Percentiles rank a stretch among this genome's conserved stretches.
These are phyloP conservation scores for Diadegma fenestrale DNA, from an alignment of 2,888 invertebrate species.

Conservation along the genomic window DNA sequence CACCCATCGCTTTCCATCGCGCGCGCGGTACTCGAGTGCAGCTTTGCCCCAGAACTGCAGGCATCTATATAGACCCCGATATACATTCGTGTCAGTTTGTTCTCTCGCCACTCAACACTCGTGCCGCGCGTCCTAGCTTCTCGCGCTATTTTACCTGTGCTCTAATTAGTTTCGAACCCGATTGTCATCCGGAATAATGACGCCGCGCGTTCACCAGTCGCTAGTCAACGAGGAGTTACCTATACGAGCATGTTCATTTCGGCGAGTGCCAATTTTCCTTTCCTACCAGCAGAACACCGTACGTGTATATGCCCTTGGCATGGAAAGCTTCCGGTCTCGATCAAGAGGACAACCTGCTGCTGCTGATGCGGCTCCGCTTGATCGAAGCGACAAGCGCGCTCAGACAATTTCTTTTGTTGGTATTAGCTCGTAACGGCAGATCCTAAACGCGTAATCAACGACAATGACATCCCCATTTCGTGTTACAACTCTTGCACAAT, in stretches of 20 bases:
- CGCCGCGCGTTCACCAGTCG: conserved; percentile 55
- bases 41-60: neutral
- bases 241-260: conserved; percentile 42
- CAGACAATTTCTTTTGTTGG: neutral
- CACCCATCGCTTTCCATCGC: conserved; percentile 21
- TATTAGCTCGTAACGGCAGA: neutral
- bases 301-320: neutral
- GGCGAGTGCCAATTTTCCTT: conserved; percentile 62
- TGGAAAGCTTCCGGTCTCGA: neutral
- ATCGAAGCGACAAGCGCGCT: neutral
- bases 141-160: conserved; percentile 63
- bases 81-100: conserved; percentile 21
- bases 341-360: neutral
- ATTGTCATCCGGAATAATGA: conserved; percentile 65
- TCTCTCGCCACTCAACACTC: neutral
- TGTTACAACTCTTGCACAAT: neutral
- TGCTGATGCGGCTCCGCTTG: neutral
- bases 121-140: neutral
- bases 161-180: conserved; percentile 73
- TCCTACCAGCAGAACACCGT: neutral
- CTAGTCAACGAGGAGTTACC: conserved; percentile 69
- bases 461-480: too few relatives aligned
- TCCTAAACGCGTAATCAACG: neutral
- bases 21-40: neutral
- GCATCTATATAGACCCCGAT: neutral